phyloP scores from a whole-genome alignment of 2,113 vertebrate genomes.

The Chinchilla lanigera region DNA sequence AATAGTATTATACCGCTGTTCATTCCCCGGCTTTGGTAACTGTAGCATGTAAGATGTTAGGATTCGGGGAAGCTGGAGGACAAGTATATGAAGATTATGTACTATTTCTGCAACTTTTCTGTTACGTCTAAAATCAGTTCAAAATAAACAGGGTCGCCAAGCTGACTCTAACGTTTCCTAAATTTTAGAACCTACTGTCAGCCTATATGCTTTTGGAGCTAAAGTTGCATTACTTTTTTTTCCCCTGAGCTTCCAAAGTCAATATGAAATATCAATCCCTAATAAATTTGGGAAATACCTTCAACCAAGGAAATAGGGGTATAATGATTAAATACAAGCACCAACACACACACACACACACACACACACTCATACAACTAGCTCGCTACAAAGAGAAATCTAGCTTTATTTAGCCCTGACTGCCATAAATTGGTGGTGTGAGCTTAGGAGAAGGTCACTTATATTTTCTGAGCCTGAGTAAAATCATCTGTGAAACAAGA shows the following conservation, averaged over 20 bases:
- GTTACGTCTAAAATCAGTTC: slow-evolving; percentile 14
- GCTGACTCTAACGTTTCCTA: too few species aligned
- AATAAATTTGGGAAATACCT: slow-evolving; percentile 26
- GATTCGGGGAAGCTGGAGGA: background rate
- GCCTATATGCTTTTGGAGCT: background rate
- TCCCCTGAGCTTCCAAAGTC: slow-evolving; percentile 27
- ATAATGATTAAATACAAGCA: background rate
- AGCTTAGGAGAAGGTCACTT: background rate
- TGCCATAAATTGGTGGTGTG: background rate
- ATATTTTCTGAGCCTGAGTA: background rate
- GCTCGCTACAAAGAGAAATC: background rate
- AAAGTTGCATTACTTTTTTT: background rate
- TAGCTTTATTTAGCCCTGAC: background rate
- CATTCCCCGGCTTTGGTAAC: background rate
- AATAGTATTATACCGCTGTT: background rate
- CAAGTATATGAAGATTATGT: background rate
- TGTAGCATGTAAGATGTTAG: background rate
- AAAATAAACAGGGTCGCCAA: slow-evolving; percentile 9
- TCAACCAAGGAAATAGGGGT: background rate
- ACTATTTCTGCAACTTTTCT: slow-evolving; percentile 15
- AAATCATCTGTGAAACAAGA: background rate
- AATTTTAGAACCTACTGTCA: background rate
- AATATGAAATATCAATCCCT: background rate
- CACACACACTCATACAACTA: background rate
- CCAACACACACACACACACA: background rate